Evolutionary conservation across 2,113 vertebrate species (phyloP), one percentile per base, ranked within the genome.

Genomic region (Phalacrocorax carbo): DNA sequence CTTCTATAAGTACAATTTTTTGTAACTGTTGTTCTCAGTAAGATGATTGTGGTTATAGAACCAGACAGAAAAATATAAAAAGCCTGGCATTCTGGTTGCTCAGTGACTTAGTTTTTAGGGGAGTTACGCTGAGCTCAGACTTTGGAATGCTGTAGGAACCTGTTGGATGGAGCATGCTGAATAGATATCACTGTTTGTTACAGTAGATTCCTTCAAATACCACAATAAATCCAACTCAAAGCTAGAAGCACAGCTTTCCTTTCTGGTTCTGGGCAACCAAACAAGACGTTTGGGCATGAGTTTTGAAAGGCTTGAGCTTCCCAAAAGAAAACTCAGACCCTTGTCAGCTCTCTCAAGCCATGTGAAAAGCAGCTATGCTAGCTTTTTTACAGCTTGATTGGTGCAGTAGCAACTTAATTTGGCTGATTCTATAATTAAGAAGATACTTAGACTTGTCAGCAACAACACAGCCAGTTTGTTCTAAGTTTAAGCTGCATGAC

Each of bases 341-440:
- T 14, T 22, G 52, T 58, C 49, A 61, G 40, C 48, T 80, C 70
- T 48, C 32, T 10, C 36, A 36, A 32, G 58, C 49, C 86, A 17
- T 2, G 9, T 7, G 54, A 48, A 21, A 80, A 85, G 27, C 51
- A 54, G n/a, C 29, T 9, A 5, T 1, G 0, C 58, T 48, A 6
- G 5, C 38, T 29, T 52, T 52, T 40, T 49, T 30, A 25, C 21
- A n/a, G n/a, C 34, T 66, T 70, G 71, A 27, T 16, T 69, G 91
- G 57, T 70, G 75, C 93, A 25, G 80, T 8, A 49, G 38, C 29
- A 75, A 68, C 52, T 93, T 90, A 54, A 92, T 97, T 95, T 86
- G 64, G 26, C 86, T 94, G 94, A 83, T 73, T 92, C 60, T 77
- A 66, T 94, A 98, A 97, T 97, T 94, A 96, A 97, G 57, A 86